These are phyloP conservation scores for Vidua chalybeata DNA, from an alignment of 2,113 vertebrate species.

Conservation along the genomic window DNA sequence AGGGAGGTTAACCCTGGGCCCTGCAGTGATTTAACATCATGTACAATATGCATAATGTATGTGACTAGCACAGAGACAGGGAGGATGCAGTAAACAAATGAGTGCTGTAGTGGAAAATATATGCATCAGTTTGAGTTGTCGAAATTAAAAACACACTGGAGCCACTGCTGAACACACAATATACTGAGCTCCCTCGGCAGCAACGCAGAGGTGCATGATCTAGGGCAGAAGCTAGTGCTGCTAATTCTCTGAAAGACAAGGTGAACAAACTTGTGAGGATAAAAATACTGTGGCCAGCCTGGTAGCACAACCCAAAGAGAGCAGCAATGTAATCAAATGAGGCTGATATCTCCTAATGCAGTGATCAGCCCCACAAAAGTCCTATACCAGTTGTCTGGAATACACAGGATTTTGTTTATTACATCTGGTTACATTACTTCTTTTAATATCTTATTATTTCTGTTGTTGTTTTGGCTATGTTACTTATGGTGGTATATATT, in stretches of 20 bases:
- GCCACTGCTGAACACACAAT: not conserved
- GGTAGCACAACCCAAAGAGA: not conserved
- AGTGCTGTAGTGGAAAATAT: not conserved
- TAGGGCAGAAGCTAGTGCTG: not conserved
- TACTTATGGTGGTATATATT: not conserved
- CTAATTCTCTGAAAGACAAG: not conserved
- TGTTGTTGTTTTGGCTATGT: not conserved
- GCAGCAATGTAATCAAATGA: not conserved
- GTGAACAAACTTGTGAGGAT: not conserved
- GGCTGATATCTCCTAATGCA: not conserved
- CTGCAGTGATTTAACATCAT: not conserved
- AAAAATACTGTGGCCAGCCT: not conserved
- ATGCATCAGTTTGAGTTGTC: fast-evolving
- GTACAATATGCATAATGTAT: constrained; percentile 23
- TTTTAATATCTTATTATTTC: not conserved
- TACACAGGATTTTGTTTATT: not conserved
- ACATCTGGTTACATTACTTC: not conserved
- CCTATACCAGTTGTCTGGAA: not conserved
- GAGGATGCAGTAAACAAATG: not conserved
- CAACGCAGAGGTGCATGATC: not conserved
- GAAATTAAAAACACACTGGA: not conserved
- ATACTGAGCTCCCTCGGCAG: not conserved
- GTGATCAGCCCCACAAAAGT: not conserved
- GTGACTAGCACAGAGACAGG: not conserved
- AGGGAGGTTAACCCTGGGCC: not conserved